Percentiles rank a stretch among this genome's conserved stretches.
These are phyloP conservation scores for Phyllotis vaccarum DNA, from an alignment of 2,797 vertebrate species.

Conservation along the genomic window DNA sequence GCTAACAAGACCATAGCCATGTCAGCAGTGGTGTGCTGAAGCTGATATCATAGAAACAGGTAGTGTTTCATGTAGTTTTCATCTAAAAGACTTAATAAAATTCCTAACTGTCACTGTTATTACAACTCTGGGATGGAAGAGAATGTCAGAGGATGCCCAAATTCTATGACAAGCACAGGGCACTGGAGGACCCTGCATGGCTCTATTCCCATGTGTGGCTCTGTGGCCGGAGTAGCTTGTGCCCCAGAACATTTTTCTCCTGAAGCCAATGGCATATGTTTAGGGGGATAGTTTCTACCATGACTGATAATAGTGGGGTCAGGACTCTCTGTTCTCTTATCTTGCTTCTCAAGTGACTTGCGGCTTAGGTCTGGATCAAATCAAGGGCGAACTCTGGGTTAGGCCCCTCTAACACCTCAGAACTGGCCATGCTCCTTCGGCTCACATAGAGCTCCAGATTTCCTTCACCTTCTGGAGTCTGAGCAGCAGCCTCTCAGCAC, in stretches of 20 bases:
- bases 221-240: not conserved
- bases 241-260: not conserved
- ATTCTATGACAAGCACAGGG: not conserved
- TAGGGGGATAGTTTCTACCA: not conserved
- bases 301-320: not conserved
- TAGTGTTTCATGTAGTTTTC: not conserved
- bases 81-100: slow-evolving; percentile 33
- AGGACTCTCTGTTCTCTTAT: not conserved
- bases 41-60: slow-evolving; percentile 35
- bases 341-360: not conserved
- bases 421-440: not conserved
- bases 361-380: not conserved
- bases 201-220: not conserved
- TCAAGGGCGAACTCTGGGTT: not conserved
- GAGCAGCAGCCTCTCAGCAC: not conserved
- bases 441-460: not conserved
- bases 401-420: not conserved
- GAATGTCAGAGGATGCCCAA: not conserved
- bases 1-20: not conserved
- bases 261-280: not conserved
- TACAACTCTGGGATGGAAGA: not conserved
- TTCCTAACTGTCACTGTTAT: slow-evolving; percentile 15
- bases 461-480: not conserved
- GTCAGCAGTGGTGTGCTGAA: slow-evolving; percentile 32
- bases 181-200: not conserved